Base-by-base conservation (phyloP, 1,140 invertebrate species). In the Lordiphosa stackelbergi region DNA sequence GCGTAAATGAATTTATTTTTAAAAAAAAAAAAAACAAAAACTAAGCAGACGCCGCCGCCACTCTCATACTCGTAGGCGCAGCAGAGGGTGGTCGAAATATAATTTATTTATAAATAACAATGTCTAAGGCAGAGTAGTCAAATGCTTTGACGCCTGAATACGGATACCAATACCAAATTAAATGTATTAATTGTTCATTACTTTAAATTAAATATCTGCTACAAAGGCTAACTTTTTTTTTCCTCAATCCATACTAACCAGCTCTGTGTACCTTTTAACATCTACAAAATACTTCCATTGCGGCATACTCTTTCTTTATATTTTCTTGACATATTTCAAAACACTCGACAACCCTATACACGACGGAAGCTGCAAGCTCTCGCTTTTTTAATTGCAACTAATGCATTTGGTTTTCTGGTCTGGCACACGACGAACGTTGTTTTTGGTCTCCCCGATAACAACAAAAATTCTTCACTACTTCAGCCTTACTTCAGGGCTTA, bases 371-470 rank as follows among this genome's bases (percentile, higher is more conserved):
- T 52, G 51, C 54, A 37, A 11, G 53, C 59, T 65, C 37, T 46
- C 53, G 52, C 34, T 36, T 54, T 60, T 62, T 41, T 58, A 13
- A 46, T 53, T 64, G 65, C 46, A 45, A 42, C 37, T 55, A 73
- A 59, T 83, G 77, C 77, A 83, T 77, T 83, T 72, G 78, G 72
- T 63, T 83, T 77, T 83, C 78, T 83, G 72, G 78, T 77, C 43
- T 83, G 72, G 72, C 69, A 69, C 58, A 73, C 77, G 47, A 60
- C 77, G 78, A 73, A 83, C 77, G 78, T 83, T 81, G 77, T 60
- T 55, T 59, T 69, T 66, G 72, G 77, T 66, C 58, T 70, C 58
- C 35, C 61, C 38, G 54, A 57, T 56, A 53, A 38, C 42, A 55
- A 54, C 58, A 59, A 73, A 60, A 47, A 59, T 36, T 55, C 61